A percentile compares a stretch with the other conserved stretches of the same genome.
phyloP scores from a whole-genome alignment of 2,797 vertebrate genomes.

The Darevskia nairensis region DNA sequence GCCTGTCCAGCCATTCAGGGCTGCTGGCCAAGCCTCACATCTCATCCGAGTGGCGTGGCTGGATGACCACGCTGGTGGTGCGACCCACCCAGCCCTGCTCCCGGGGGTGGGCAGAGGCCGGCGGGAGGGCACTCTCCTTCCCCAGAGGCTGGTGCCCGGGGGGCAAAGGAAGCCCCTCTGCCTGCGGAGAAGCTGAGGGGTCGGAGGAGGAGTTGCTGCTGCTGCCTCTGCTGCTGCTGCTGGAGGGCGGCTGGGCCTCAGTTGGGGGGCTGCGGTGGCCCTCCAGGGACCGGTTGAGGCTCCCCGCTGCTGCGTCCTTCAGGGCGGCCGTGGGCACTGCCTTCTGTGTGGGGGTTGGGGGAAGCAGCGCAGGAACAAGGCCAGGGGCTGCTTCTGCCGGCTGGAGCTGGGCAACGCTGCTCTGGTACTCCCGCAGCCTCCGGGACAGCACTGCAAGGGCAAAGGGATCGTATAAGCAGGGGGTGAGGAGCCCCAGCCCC shows the following conservation, averaged over 20 bases:
- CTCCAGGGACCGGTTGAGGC: constrained; percentile 77
- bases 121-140: fast-evolving
- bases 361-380: too few species aligned
- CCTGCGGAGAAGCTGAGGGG: constrained; percentile 37
- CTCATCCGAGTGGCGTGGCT: constrained; percentile 54
- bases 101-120: constrained; percentile 1
- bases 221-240: background rate
- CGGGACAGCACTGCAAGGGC: constrained; percentile 81
- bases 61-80: constrained; percentile 34
- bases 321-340: constrained; percentile 60
- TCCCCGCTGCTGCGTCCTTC: constrained; percentile 46
- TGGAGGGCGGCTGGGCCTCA: constrained; percentile 60
- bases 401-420: background rate
- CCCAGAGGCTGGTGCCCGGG: fast-evolving
- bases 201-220: constrained; percentile 81
- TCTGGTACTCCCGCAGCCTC: constrained; percentile 75
- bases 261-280: constrained; percentile 69
- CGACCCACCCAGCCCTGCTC: background rate
- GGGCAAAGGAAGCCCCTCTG: fast-evolving
- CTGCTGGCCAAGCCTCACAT: constrained; percentile 16
- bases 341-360: constrained; percentile 21
- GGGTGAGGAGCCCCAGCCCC: background rate
- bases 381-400: too few species aligned
- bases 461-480: background rate
- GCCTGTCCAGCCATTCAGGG: background rate